Conservation (phyloP, 2,888 invertebrate genomes). For the Ormyrus rosae region DNA sequence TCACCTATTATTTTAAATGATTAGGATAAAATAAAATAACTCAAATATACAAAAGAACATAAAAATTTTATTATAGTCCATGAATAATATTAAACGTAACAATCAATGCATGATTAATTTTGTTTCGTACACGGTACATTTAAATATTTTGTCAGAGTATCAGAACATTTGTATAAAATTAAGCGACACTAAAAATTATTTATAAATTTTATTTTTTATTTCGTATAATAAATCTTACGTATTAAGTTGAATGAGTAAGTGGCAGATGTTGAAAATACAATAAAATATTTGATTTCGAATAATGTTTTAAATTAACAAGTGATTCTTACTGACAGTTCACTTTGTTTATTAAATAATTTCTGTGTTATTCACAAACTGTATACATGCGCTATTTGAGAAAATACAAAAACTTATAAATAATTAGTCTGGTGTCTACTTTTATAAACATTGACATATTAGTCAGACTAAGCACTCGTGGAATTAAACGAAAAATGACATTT, state of each 20-base stretch:
- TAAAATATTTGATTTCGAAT: slow-evolving; percentile 14
- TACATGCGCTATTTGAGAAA: slow-evolving; percentile 50
- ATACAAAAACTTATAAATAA: slow-evolving; percentile 54
- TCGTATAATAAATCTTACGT: neutral
- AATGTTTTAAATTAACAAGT: slow-evolving; percentile 39
- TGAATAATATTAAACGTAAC: slow-evolving; percentile 50
- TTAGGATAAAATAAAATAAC: slow-evolving; percentile 23
- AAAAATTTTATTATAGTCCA: slow-evolving; percentile 70
- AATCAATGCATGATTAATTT: slow-evolving; percentile 22
- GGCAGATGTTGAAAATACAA: slow-evolving; percentile 4
- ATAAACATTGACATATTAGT: slow-evolving; percentile 63
- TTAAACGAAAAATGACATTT: slow-evolving; percentile 54
- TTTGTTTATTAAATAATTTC: slow-evolving; percentile 46
- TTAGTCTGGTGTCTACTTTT: slow-evolving; percentile 47
- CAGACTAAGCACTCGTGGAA: slow-evolving; percentile 66
- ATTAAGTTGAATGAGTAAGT: neutral
- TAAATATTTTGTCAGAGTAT: slow-evolving; percentile 34
- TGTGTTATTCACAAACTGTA: slow-evolving; percentile 54
- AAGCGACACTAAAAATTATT: slow-evolving; percentile 40
- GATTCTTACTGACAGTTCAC: slow-evolving; percentile 13
- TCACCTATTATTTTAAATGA: too few relatives aligned
- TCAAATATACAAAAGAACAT: slow-evolving; percentile 67
- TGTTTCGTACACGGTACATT: slow-evolving; percentile 17
- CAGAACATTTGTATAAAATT: slow-evolving; percentile 18
- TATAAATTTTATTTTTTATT: slow-evolving; percentile 39